Conservation (phyloP, 2,797 vertebrate genomes). For the Ptychobarbus kaznakovi region DNA sequence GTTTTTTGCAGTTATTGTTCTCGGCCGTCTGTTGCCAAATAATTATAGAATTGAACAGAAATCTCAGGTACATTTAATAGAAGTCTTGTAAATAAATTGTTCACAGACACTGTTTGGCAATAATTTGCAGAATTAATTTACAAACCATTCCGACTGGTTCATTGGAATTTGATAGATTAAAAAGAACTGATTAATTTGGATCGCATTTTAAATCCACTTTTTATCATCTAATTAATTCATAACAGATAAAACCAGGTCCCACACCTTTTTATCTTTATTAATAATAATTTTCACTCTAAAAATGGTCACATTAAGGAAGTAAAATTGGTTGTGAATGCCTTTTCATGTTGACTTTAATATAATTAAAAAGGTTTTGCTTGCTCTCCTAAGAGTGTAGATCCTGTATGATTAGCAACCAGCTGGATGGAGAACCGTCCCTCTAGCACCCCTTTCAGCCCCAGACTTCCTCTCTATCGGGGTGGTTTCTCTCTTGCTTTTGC, state of each 20-base stretch:
- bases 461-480: not conserved
- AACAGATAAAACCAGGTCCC: not conserved
- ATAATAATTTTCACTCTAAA: not conserved
- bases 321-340: not conserved
- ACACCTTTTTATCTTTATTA: not conserved
- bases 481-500: conserved; percentile 31
- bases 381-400: not conserved
- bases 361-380: not conserved
- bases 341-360: conserved; percentile 21
- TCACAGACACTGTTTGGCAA: not conserved
- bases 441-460: conserved; percentile 29
- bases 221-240: not conserved
- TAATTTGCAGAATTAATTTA: not conserved
- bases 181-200: not conserved
- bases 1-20: not conserved
- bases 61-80: not conserved
- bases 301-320: not conserved
- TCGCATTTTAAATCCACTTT: not conserved
- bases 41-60: not conserved
- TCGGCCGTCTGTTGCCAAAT: not conserved
- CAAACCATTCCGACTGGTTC: not conserved
- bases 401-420: conserved; percentile 41
- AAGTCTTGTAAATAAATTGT: not conserved
- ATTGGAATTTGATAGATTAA: not conserved
- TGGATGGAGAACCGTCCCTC: conserved; percentile 32